These are phyloP conservation scores for Aromia moschata DNA, from an alignment of 2,888 invertebrate genomes.

Conservation along the genomic window DNA sequence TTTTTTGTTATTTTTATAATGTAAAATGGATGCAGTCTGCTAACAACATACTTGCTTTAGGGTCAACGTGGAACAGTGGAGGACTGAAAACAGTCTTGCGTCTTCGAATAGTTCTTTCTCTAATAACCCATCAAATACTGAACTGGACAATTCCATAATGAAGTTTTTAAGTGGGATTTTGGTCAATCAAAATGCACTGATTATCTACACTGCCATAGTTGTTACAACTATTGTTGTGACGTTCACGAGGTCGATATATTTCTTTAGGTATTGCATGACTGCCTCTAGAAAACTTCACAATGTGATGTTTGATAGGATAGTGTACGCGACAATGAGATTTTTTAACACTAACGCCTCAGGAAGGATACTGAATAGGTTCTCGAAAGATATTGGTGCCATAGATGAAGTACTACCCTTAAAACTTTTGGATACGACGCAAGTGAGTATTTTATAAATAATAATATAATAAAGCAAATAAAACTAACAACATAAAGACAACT, in stretches of 20 bases:
- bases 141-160: background rate
- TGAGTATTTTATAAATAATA: constrained; percentile 18
- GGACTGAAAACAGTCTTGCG: constrained; percentile 67
- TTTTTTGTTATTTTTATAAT: too few species aligned
- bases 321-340: constrained; percentile 70
- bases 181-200: constrained; percentile 53
- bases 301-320: constrained; percentile 63
- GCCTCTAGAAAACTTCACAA: constrained; percentile 67
- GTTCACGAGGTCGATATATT: constrained; percentile 59
- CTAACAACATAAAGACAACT: too few species aligned
- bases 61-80: constrained; percentile 60
- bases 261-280: constrained; percentile 65
- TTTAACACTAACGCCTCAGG: constrained; percentile 73
- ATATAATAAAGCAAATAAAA: too few species aligned
- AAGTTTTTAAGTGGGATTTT: background rate
- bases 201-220: constrained; percentile 51
- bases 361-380: constrained; percentile 72
- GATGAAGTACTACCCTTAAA: constrained; percentile 64
- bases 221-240: constrained; percentile 58
- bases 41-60: too few species aligned
- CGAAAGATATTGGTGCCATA: constrained; percentile 71
- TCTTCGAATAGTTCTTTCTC: background rate
- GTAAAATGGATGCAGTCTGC: too few species aligned
- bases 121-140: background rate
- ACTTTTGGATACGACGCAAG: constrained; percentile 61